Evolutionary conservation across 2,113 vertebrate genomes (phyloP), one percentile per base, ranked within the genome.

Genomic region (Anarhynchus alexandrinus): DNA sequence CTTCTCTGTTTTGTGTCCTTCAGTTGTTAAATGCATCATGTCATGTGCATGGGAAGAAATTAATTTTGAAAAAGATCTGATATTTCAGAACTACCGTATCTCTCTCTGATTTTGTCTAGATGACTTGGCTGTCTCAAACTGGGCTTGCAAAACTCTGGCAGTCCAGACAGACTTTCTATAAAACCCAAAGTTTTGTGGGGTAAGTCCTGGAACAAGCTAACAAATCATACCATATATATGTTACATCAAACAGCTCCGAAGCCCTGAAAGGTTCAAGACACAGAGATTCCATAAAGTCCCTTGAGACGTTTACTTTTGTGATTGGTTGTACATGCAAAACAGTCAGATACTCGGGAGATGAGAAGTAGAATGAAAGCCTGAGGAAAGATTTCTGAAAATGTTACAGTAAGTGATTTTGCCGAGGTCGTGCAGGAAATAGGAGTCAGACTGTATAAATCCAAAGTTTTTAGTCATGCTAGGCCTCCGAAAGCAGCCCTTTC

Each of bases 361-460:
- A 91, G 80, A 93, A 94, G 73, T 17, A 70, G 78, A 89, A 92
- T 79, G 81, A 93, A 94, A 94, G 95, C 83, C 81, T 65, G 77
- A 96, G 91, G 77, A 96, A 96, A 95, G 9, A 14, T 94, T 96
- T 91, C 88, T 86, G 88, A 95, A 95, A 95, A 91, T 19, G 30
- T 81, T 91, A 90, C 86, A 79, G 25, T 79, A 94, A 94, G 89
- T 82, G 94, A 95, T 73, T 96, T 97, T 85, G 81, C 70, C 81
- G 93, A 95, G 77, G 91, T 95, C 29, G 0, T 5, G 8, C 2
- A 26, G 78, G 58, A 95, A 95, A 88, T 89, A 21, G 62, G 62
- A 95, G 54, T 90, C 94, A 87, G 77, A 34, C 74, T 78, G 19
- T 40, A 65, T 89, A 88, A 87, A 95, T 92, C 62, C 80, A 65